Evolutionary conservation across 2,888 invertebrate species (phyloP), one percentile per base, ranked within the genome.

Genomic region (Gibbula magus): DNA sequence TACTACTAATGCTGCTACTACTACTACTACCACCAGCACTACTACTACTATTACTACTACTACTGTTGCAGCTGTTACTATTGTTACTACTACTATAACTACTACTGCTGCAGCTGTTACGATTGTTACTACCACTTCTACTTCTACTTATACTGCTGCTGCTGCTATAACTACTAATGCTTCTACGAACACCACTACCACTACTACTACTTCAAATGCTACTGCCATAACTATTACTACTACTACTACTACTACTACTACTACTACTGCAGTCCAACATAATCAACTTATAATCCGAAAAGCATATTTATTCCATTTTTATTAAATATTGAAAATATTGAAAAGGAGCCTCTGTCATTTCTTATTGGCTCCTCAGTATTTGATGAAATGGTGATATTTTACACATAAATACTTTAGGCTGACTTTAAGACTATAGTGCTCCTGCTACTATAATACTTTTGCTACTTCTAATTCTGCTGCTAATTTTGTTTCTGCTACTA

Each of bases 11-110:
- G n/a, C n/a, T n/a, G n/a, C n/a, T 51, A 70, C 70, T 45, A 70
- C 70, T 51, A 51, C n/a, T 78, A 78, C 70, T 52, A 13, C 22
- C 35, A 70, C 51, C n/a, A 45, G 51, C 35, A 67, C 70, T 22
- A 78, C 67, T 67, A 67, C 67, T 67, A 67, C 67, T 67, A 78
- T 29, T 39, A 67, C 51, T 67, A 78, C 67, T 67, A 67, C 67
- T 29, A 22, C 35, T n/a, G n/a, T n/a, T n/a, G n/a, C n/a, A n/a
- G n/a, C n/a, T n/a, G n/a, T n/a, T n/a, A n/a, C n/a, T n/a, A 54
- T 3, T 29, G 29, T 22, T 54, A 35, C 25, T 29, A 76, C 67
- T 67, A 78, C 67, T 45, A 78, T 51, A 8, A 78, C 67, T 67
- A 61, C 66, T 77, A 61, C 66, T 77, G 35, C 66, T 77, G 18